These are phyloP conservation scores for Frankliniella fusca DNA, from an alignment of 2,888 invertebrate genomes.

Conservation along the genomic window DNA sequence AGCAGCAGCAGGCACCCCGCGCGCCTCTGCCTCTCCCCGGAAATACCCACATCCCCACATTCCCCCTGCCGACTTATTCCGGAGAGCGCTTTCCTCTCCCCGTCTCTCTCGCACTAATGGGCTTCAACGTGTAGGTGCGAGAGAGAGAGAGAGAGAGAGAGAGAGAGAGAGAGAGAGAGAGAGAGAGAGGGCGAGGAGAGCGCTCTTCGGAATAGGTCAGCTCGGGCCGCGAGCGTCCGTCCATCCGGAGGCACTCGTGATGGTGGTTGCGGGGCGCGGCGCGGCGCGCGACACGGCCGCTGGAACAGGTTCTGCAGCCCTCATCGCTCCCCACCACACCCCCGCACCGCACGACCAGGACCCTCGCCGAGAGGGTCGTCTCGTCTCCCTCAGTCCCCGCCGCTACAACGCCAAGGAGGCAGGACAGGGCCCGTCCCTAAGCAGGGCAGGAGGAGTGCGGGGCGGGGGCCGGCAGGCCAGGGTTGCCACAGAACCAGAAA, in stretches of 20 bases:
- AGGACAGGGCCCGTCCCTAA: slow-evolving; percentile 23
- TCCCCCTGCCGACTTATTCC: too few species aligned
- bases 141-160: too few species aligned
- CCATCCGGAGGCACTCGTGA: neutral
- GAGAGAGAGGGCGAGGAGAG: too few species aligned
- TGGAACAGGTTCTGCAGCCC: neutral
- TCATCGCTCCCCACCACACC: neutral
- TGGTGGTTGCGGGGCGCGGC: neutral
- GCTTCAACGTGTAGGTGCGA: too few species aligned
- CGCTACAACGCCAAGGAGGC: neutral
- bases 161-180: too few species aligned
- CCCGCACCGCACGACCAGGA: neutral
- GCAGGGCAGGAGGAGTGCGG: neutral
- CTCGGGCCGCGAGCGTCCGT: too few species aligned
- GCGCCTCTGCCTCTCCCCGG: neutral
- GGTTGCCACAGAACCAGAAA: too few species aligned
- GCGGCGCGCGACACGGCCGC: neutral
- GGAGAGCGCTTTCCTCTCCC: too few species aligned
- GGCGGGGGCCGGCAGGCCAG: neutral
- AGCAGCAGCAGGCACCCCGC: neutral
- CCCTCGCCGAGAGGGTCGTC: slow-evolving; percentile 48
- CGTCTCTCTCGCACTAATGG: too few species aligned
- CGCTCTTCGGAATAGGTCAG: too few species aligned
- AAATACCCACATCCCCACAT: too few species aligned
- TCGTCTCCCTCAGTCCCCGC: slow-evolving; percentile 44